Conservation (phyloP, 2,888 invertebrate species). For the Drosophila recens region DNA sequence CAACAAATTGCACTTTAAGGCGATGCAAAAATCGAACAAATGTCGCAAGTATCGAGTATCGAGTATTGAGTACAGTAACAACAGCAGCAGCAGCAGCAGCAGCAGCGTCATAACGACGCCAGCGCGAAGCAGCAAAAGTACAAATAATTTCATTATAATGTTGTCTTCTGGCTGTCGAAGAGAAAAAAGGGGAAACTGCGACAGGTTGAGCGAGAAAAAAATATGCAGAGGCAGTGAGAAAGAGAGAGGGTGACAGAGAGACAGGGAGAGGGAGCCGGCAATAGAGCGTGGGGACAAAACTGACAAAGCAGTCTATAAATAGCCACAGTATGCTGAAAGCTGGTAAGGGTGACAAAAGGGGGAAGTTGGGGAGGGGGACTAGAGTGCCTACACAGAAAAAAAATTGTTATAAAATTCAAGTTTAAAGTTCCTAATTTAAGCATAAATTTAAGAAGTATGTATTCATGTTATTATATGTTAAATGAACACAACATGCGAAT, state of each 20-base stretch:
- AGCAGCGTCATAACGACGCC: constrained; percentile 36
- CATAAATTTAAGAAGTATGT: too few relatives aligned
- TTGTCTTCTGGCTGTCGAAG: constrained; percentile 34
- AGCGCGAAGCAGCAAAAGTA: constrained; percentile 55
- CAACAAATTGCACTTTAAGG: constrained; percentile 47
- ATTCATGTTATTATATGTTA: too few relatives aligned
- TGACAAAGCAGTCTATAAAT: constrained; percentile 70
- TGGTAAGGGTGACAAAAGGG: constrained; percentile 3
- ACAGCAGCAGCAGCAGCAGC: constrained; percentile 32
- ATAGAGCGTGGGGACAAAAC: constrained; percentile 67
- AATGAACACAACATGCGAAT: too few relatives aligned
- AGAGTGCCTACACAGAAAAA: not conserved
- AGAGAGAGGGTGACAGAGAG: not conserved
- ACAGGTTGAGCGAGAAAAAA: constrained; percentile 40
- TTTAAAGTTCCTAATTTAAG: too few relatives aligned
- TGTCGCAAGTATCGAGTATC: constrained; percentile 34
- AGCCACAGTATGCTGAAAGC: constrained; percentile 41
- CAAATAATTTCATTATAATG: constrained; percentile 79
- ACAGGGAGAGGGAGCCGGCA: not conserved
- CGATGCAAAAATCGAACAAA: constrained; percentile 57
- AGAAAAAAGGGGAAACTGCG: constrained; percentile 13
- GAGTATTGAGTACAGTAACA: constrained; percentile 37
- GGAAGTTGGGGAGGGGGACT: not conserved
- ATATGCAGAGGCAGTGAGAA: constrained; percentile 11
- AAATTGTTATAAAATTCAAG: too few relatives aligned